Conservation (phyloP, 2,797 vertebrate species). For the Lophotriccus pileatus region DNA sequence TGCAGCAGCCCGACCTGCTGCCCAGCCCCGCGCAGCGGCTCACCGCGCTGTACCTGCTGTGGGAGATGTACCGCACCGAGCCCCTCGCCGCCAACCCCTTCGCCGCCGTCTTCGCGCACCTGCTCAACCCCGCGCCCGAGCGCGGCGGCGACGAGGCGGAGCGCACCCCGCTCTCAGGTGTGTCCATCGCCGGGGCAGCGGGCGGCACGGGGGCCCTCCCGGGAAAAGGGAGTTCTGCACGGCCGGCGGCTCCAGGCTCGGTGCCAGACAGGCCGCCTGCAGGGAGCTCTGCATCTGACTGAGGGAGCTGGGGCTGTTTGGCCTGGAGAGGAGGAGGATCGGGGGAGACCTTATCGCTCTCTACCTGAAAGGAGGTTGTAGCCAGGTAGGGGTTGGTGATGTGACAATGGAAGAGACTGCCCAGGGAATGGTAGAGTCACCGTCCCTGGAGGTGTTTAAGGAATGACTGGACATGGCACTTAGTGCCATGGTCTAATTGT, state of each 20-base stretch:
- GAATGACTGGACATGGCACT: neutral
- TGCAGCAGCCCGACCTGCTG: conserved; percentile 94
- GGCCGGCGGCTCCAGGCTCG: accelerated
- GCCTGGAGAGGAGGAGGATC: neutral
- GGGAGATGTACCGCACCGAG: conserved; percentile 99
- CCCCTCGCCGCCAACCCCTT: conserved; percentile 96
- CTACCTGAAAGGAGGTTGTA: no score
- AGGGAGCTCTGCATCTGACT: neutral
- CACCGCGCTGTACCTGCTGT: conserved; percentile 94
- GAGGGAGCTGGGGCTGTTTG: neutral
- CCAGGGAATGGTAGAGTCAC: neutral
- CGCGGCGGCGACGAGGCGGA: conserved; percentile 87
- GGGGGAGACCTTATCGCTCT: neutral
- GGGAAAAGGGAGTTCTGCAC: accelerated
- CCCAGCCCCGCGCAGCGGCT: conserved; percentile 94
- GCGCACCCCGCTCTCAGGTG: conserved; percentile 87
- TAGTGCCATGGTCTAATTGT: neutral
- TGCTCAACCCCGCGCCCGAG: conserved; percentile 88
- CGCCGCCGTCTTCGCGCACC: conserved; percentile 94
- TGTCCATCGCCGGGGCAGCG: neutral
- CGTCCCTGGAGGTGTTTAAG: neutral
- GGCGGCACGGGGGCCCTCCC: accelerated
- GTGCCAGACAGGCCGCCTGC: accelerated
- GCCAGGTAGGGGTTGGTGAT: neutral
- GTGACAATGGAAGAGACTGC: neutral